Evolutionary conservation across 2,113 vertebrate genomes (phyloP).

Genomic region (Dromiciops gliroides): DNA sequence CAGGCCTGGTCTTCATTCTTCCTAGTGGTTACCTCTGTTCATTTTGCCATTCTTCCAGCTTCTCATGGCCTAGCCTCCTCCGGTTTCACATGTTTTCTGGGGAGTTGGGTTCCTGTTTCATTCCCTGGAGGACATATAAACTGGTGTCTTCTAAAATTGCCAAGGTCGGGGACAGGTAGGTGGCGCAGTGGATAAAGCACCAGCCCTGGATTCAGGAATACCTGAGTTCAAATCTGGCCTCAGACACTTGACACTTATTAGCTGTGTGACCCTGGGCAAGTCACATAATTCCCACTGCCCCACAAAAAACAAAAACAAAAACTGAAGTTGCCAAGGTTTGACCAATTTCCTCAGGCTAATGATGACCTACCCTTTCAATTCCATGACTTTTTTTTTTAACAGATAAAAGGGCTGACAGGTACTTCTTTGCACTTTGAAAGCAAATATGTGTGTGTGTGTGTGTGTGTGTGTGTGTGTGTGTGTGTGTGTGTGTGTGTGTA

Average conservation of each 20-base stretch:
- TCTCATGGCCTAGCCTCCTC: background rate
- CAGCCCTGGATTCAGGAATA: too few relatives aligned
- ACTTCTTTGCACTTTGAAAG: background rate
- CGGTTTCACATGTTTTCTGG: background rate
- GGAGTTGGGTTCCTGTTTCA: background rate
- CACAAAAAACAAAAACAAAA: too few relatives aligned
- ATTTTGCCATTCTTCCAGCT: background rate
- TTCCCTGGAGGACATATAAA: conserved; percentile 37
- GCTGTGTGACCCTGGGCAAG: too few relatives aligned
- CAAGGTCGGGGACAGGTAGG: too few relatives aligned
- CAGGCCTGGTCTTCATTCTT: background rate
- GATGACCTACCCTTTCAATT: background rate
- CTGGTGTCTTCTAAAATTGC: background rate
- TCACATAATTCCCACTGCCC: too few relatives aligned
- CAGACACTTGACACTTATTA: too few relatives aligned
- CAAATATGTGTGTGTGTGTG: too few relatives aligned
- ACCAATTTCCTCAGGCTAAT: background rate
- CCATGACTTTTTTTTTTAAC: background rate
- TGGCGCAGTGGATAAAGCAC: too few relatives aligned
- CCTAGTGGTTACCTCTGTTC: background rate
- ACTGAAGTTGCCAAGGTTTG: background rate
- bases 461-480: too few relatives aligned
- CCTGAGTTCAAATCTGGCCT: too few relatives aligned
- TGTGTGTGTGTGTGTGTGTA: too few relatives aligned
- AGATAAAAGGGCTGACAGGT: background rate